Conservation (phyloP, 2,888 invertebrate genomes). For the Hoplodrina ambigua region DNA sequence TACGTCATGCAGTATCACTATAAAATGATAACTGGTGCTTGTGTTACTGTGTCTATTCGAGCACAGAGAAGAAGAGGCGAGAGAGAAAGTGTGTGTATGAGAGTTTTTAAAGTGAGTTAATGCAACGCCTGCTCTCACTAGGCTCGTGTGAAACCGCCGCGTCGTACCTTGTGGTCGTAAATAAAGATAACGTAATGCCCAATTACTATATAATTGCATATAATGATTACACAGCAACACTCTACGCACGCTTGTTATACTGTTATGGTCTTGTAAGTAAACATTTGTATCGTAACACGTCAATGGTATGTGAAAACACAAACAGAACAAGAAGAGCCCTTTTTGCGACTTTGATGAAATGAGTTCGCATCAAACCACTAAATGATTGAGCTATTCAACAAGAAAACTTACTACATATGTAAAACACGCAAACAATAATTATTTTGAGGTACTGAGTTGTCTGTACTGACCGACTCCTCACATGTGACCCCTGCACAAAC, state of each 20-base stretch:
- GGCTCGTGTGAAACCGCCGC: constrained; percentile 19
- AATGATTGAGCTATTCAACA: not conserved
- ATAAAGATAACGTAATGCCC: constrained; percentile 45
- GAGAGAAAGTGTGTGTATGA: not conserved
- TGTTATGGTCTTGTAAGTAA: constrained; percentile 25
- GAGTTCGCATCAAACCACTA: not conserved
- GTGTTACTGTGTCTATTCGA: constrained; percentile 8
- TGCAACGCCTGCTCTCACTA: constrained; percentile 16
- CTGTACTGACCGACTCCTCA: too few relatives aligned
- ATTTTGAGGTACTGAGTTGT: too few relatives aligned
- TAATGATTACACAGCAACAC: constrained; percentile 28
- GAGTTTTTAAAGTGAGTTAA: not conserved
- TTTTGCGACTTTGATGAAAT: not conserved
- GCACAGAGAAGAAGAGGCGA: not conserved
- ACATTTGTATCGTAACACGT: constrained; percentile 21
- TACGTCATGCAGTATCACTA: constrained; percentile 1
- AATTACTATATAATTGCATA: constrained; percentile 49
- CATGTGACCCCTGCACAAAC: too few relatives aligned
- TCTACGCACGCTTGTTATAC: constrained; percentile 9
- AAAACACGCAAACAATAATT: too few relatives aligned
- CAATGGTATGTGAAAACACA: constrained; percentile 16
- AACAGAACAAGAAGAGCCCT: not conserved
- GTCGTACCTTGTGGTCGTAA: constrained; percentile 32
- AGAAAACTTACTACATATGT: not conserved
- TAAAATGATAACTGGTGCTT: not conserved